A percentile compares a stretch with the other conserved stretches of the same genome.
These are phyloP conservation scores for Hoplodrina blanda DNA, from an alignment of 2,888 invertebrate species.

Conservation along the genomic window DNA sequence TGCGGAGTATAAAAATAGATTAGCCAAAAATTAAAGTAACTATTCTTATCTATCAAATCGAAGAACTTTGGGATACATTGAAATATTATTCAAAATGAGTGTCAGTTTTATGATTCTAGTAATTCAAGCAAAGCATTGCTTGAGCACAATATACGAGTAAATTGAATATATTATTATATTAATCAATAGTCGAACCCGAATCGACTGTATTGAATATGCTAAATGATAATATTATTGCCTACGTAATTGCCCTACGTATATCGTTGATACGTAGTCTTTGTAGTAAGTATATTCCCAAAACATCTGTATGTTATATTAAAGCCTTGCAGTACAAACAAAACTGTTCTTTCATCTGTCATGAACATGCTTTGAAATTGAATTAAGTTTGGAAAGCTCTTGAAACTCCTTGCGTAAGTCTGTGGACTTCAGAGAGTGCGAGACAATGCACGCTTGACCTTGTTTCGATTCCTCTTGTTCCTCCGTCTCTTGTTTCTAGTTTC, in stretches of 20 bases:
- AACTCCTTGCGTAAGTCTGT: slow-evolving; percentile 37
- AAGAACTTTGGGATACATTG: neutral
- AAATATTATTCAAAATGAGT: neutral
- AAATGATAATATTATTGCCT: slow-evolving; percentile 30
- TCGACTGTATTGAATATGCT: slow-evolving; percentile 25
- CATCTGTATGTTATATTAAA: slow-evolving; percentile 12
- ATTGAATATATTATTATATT: slow-evolving; percentile 31
- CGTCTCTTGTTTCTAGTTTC: slow-evolving; percentile 13
- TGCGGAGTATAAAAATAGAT: too few species aligned
- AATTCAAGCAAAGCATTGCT: neutral
- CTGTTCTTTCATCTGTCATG: slow-evolving; percentile 42
- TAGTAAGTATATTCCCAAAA: neutral
- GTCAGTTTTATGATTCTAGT: neutral
- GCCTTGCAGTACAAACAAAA: slow-evolving; percentile 27
- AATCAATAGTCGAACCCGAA: slow-evolving; percentile 24
- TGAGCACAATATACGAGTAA: neutral
- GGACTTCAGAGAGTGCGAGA: slow-evolving; percentile 16
- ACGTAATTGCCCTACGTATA: slow-evolving; percentile 8
- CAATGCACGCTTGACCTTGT: slow-evolving; percentile 40
- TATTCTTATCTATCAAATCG: too few species aligned
- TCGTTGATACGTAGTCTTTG: neutral
- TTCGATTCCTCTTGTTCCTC: slow-evolving; percentile 25
- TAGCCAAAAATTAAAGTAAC: too few species aligned
- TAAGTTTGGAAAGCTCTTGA: slow-evolving; percentile 34
- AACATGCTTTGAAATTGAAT: slow-evolving; percentile 44